phyloP scores from a whole-genome alignment of 2,797 vertebrate genomes.

The Cuniculus paca region DNA sequence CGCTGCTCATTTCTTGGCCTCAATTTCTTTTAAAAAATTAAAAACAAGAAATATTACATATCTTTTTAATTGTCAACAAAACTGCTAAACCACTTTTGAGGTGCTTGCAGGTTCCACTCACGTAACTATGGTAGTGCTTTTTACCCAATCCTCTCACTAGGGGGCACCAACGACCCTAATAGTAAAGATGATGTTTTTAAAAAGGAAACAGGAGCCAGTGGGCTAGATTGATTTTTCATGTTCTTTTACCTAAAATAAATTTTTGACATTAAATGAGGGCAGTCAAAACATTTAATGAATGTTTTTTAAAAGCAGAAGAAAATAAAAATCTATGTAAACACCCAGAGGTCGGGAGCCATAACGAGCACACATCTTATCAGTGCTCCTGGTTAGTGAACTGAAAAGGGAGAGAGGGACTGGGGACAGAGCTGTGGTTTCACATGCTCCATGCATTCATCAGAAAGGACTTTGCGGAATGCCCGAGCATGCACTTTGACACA shows the following conservation, averaged over 20 bases:
- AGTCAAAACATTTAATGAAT: conserved; percentile 60
- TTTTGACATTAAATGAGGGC: conserved; percentile 39
- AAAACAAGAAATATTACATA: conserved; percentile 20
- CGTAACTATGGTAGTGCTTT: neutral
- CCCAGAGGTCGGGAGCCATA: neutral
- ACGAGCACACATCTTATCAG: neutral
- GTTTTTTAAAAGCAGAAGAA: conserved; percentile 32
- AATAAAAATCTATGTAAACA: conserved; percentile 56
- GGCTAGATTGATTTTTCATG: neutral
- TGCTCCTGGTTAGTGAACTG: neutral
- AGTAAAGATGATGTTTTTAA: neutral
- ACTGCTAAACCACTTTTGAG: neutral
- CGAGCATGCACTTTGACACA: neutral
- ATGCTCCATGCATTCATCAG: too few relatives aligned
- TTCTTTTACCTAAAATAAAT: conserved; percentile 46
- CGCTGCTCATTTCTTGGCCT: conserved; percentile 95
- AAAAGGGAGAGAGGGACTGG: neutral
- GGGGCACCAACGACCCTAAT: conserved; percentile 84
- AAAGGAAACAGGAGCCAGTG: neutral
- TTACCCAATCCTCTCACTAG: conserved; percentile 88
- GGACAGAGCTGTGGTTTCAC: neutral
- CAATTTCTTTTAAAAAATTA: conserved; percentile 90
- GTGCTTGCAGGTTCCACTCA: neutral
- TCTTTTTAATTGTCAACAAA: conserved; percentile 56
- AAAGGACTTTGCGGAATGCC: neutral